phyloP scores from a whole-genome alignment of 2,113 vertebrate species.

The Platysteira castanea region DNA sequence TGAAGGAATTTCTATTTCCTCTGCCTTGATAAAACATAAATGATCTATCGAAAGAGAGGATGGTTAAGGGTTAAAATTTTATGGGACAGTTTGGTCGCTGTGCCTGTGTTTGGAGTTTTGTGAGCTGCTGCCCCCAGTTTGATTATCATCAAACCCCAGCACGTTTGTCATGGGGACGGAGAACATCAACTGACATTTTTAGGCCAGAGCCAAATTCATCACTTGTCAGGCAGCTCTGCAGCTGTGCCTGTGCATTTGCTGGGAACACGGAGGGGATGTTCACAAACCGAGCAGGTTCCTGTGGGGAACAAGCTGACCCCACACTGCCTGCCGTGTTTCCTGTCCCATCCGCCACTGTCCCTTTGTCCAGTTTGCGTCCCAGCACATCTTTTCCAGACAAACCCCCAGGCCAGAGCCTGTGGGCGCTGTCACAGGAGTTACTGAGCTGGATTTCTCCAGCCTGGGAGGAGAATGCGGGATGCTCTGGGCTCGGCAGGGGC shows the following conservation, averaged over 20 bases:
- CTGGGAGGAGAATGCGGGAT: background rate
- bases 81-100: background rate
- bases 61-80: background rate
- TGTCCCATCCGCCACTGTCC: rapidly evolving
- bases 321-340: rapidly evolving
- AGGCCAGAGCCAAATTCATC: slow-evolving; percentile 23
- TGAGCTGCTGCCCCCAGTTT: background rate
- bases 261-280: background rate
- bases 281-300: background rate
- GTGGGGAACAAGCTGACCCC: background rate
- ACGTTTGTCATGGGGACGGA: background rate
- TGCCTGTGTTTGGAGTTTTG: background rate
- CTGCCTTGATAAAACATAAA: background rate
- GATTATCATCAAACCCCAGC: background rate
- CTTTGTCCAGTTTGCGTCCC: background rate
- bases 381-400: background rate
- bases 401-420: rapidly evolving
- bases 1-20: background rate
- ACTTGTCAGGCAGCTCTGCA: background rate
- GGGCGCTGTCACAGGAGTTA: background rate
- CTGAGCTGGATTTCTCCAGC: background rate
- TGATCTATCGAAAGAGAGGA: background rate
- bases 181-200: background rate
- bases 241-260: background rate
- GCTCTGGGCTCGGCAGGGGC: background rate